Conservation (phyloP, 2,888 invertebrate genomes). For the Pristionchus arcanus region DNA sequence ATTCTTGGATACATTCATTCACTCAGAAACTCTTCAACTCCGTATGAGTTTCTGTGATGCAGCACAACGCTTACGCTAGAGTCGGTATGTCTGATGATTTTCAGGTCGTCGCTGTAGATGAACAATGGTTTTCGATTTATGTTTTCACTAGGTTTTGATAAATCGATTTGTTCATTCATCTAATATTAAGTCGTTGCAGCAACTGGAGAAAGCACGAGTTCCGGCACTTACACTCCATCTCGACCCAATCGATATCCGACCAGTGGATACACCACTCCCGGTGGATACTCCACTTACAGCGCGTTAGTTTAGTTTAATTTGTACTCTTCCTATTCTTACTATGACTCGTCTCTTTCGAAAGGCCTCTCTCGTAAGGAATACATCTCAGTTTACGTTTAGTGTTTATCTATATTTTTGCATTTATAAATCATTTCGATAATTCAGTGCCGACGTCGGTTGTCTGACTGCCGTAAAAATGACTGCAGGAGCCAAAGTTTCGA, state of each 20-base stretch:
- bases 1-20: neutral
- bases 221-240: slow-evolving; percentile 36
- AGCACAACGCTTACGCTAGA: slow-evolving; percentile 48
- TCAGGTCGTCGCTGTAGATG: neutral
- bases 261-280: slow-evolving; percentile 77
- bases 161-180: neutral
- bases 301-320: slow-evolving; percentile 19
- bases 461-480: slow-evolving; percentile 77
- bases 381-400: neutral
- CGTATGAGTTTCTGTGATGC: slow-evolving; percentile 41
- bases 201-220: slow-evolving; percentile 44
- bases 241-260: slow-evolving; percentile 50
- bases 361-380: neutral
- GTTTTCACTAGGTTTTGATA: neutral
- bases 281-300: slow-evolving; percentile 71
- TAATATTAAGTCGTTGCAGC: neutral
- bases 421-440: neutral
- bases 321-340: neutral
- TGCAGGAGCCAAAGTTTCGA: slow-evolving; percentile 73
- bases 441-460: slow-evolving; percentile 65
- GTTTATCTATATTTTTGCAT: neutral
- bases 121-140: too few relatives aligned
- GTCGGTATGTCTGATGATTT: neutral
- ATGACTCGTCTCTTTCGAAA: neutral
- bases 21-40: neutral